Base-by-base conservation (phyloP, 2,113 vertebrate species). In the Rhinogobius similis region DNA sequence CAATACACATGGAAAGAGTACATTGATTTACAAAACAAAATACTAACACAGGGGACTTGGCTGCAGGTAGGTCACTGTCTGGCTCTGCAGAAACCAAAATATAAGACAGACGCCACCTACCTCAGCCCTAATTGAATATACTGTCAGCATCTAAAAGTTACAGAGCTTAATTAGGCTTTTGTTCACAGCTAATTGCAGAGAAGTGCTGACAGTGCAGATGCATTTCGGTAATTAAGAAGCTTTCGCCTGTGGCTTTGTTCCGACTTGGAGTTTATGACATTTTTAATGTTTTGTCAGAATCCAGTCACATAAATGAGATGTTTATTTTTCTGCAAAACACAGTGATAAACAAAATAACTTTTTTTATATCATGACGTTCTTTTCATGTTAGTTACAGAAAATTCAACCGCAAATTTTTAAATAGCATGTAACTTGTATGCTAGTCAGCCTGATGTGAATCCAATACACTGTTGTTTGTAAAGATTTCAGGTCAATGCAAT, bases 1-100 rank as follows among this genome's bases (percentile, higher is more conserved):
- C 89, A 86, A 88, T 86, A 77, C 9, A 1, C 2, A 32, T 80
- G 73, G 62, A 18, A 48, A 81, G 75, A 83, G 81, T 71, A 70
- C 72, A 86, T 89, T 73, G 85, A 89, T 88, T 83, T 77, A 70
- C 68, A 72, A 77, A 82, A 78, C 73, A 82, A 76, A 88, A 78
- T 79, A 79, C 78, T 83, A 84, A 79, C 85, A 83, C 69, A n/a
- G 58, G 62, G 64, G 83, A 64, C 52, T 46, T 44, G 5, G 32
- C 44, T 29, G 68, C 53, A n/a, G 27, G 58, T 41, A 21, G 73
- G 73, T 65, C 44, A 16, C 64, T 52, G 69, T 69, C 66, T 68
- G 29, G 41, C 4, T 38, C 58, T n/a, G 58, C 27, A 32, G 27
- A 9, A 20, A 61, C 58, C 36, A 13, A 38, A 61, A 61, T 61